Base-by-base conservation (phyloP, 2,797 vertebrate genomes). In the Tinamus major region DNA sequence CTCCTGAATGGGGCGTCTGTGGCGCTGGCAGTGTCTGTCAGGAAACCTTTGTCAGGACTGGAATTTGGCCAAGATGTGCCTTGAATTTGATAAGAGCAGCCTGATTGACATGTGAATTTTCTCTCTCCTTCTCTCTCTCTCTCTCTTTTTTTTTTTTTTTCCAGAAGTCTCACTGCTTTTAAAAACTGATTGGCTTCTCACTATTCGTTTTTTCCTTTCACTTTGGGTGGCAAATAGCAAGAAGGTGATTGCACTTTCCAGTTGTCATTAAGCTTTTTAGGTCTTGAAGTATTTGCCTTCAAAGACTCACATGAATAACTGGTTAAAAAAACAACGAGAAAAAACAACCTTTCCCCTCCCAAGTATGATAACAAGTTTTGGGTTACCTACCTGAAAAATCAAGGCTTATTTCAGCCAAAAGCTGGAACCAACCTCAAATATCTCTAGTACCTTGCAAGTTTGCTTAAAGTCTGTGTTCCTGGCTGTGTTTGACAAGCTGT, bases 371-470 rank as follows among this genome's bases (percentile, higher is more conserved):
- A 78, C n/a, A 71, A 49, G 29, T 68, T 35, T 58, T 74, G 41
- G 68, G 65, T 79, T 53, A 2, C 5, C 1, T 70, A 69, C 48
- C 53, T 64, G 48, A 33, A 80, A 89, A 85, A 26, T 8, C 8
- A 10, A 0, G 0, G 31, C 16, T 89, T 1, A 0, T n/a, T n/a
- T 55, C 56, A 79, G 41, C 68, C 85, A 21, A 62, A 53, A 35
- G 17, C 55, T 55, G 39, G 16, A 44, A 58, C 44, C 51, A 29
- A 69, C 41, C 2, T 23, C 49, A 58, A 58, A 24, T 44, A 27
- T 71, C 58, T 81, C 21, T 29, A 75, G 39, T 39, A n/a, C 7
- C 37, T 9, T 8, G 4, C 51, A n/a, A 63, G n/a, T 49, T 3
- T 44, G 18, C 55, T 70, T 42, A 55, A 76, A 72, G 26, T 13